A percentile compares a stretch with the other conserved stretches of the same genome.
Evolutionary conservation across 2,797 vertebrate species (phyloP).

Genomic region (Amblyopsis hoosieri): DNA sequence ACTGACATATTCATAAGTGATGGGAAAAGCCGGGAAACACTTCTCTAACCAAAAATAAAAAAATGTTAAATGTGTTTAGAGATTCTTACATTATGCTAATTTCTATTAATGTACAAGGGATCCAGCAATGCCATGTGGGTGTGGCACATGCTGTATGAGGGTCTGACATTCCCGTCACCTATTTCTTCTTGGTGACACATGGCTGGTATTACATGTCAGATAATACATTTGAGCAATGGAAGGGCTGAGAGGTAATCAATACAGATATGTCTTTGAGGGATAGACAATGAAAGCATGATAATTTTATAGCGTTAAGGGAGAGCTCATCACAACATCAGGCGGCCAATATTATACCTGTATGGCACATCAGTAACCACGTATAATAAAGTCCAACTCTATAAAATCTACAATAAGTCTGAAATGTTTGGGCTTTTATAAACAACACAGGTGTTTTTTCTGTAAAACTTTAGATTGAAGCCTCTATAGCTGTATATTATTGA

Average conservation of each 20-base stretch:
- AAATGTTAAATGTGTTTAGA: no score
- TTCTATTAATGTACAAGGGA: neutral
- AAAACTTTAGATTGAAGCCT: constrained; percentile 7
- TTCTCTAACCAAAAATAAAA: no score
- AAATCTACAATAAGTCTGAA: neutral
- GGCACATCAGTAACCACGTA: neutral
- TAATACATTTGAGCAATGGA: neutral
- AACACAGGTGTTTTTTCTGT: neutral
- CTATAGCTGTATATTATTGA: constrained; percentile 6
- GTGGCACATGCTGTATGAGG: neutral
- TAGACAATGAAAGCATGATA: neutral
- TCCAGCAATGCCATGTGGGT: neutral
- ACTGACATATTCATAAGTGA: no score
- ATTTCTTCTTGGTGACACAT: neutral
- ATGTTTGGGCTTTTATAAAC: neutral
- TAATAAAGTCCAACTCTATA: neutral
- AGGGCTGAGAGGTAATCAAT: neutral
- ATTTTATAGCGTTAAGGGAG: neutral
- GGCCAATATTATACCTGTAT: neutral
- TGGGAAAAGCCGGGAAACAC: no score
- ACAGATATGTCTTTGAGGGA: neutral
- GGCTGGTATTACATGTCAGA: neutral
- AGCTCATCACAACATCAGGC: neutral
- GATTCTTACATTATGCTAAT: no score
- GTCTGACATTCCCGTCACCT: neutral